Base-by-base conservation (phyloP, 2,888 invertebrate species). In the Volucella inflata region DNA sequence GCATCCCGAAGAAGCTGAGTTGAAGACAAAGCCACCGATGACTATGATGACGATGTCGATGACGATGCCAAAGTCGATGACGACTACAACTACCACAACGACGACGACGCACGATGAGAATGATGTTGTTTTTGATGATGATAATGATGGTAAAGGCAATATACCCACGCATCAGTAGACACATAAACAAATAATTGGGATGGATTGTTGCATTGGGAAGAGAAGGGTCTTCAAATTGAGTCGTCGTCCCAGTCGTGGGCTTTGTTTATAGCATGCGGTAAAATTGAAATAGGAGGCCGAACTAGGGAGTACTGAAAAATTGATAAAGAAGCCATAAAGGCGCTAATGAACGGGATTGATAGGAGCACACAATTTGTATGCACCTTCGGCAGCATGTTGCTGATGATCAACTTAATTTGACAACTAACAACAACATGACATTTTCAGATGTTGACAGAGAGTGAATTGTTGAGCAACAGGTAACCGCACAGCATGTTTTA, bases 151-250 rank as follows among this genome's bases (percentile, higher is more conserved):
- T n/a, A 42, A 48, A 46, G 65, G 70, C 46, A 77, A 50, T 50
- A 78, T 71, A 78, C 78, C 78, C 78, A 78, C 64, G 70, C 78
- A 77, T 77, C 62, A 70, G 53, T 68, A n/a, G 68, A 67, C 50
- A 70, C 64, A 70, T 70, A 79, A 84, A 79, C 53, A 84, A 84
- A 75, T 65, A 75, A 75, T 78, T 64, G 57, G 21, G 40, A 62
- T 53, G 8, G 16, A 21, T 40, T 42, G 50, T 21, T 21, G 40
- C 62, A 30, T 36, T 14, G 42, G n/a, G 21, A 21, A 50, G 36
- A 14, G 17, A 42, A 50, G 42, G 40, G 10, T n/a, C 21, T 60
- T 40, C 51, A 77, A 77, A 68, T 68, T 51, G 36, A 77, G 77
- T 36, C 59, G 77, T 36, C 59, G 14, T 57, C 50, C 38, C 14